Percentiles rank a stretch among this genome's conserved stretches.
Conservation (phyloP, 2,797 vertebrate genomes). For the Lepilemur septentrionalis region DNA sequence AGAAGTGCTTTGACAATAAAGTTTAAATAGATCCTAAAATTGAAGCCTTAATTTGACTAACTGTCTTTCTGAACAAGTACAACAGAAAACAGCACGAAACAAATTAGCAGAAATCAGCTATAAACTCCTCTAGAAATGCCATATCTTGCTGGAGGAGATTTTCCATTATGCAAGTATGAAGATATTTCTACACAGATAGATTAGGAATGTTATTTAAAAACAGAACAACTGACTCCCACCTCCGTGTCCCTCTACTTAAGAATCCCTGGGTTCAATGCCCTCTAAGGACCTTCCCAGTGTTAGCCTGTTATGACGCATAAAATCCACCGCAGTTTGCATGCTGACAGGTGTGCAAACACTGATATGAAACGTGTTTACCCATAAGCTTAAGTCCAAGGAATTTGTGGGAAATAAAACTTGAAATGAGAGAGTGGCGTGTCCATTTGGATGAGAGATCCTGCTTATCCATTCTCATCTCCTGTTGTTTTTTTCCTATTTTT, state of each 20-base stretch:
- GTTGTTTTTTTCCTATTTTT: neutral
- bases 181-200: neutral
- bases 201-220: neutral
- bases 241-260: neutral
- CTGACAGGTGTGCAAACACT: neutral
- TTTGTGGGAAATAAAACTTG: neutral
- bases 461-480: neutral
- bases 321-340: neutral
- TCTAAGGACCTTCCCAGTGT: neutral
- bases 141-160: neutral
- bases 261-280: too few species aligned
- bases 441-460: neutral
- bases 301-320: neutral
- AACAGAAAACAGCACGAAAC: neutral
- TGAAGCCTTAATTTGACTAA: neutral
- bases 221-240: neutral
- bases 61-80: neutral
- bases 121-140: neutral
- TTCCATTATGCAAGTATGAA: neutral
- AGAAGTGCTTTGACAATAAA: neutral
- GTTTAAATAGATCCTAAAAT: neutral
- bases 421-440: neutral
- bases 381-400: neutral
- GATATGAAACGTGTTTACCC: neutral
- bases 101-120: neutral